These are phyloP conservation scores for Chloromyia formosa DNA, from an alignment of 2,888 invertebrate species.

Conservation along the genomic window DNA sequence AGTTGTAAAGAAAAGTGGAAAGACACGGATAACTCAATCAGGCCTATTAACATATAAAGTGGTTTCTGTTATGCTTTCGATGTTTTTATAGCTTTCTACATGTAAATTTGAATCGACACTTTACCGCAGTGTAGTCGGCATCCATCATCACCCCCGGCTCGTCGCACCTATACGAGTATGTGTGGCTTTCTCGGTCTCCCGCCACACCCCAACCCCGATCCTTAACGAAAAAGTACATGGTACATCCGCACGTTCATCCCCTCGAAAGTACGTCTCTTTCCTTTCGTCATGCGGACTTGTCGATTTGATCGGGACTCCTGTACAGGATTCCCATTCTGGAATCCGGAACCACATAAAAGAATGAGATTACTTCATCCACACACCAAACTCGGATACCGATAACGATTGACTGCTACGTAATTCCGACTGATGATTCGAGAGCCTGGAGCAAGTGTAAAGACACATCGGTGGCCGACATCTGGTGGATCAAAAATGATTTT, in stretches of 20 bases:
- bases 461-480: not conserved
- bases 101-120: constrained; percentile 50
- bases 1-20: constrained; percentile 41
- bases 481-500: not conserved
- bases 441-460: not conserved
- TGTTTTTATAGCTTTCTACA: constrained; percentile 48
- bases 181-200: too few species aligned
- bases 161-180: too few species aligned
- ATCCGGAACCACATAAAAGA: constrained; percentile 29
- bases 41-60: constrained; percentile 51
- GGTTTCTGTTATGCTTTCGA: constrained; percentile 49
- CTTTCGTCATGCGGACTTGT: constrained; percentile 23
- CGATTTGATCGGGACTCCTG: constrained; percentile 12
- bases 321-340: not conserved
- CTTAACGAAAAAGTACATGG: not conserved
- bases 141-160: constrained; percentile 1
- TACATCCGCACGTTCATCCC: not conserved
- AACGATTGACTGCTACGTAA: too few species aligned
- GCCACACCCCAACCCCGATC: not conserved
- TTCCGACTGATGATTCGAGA: too few species aligned
- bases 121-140: constrained; percentile 41
- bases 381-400: not conserved
- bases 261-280: not conserved
- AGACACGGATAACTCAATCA: constrained; percentile 50
- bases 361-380: constrained; percentile 29